Conservation (phyloP, 2,888 invertebrate species). For the Endotricha flammealis region DNA sequence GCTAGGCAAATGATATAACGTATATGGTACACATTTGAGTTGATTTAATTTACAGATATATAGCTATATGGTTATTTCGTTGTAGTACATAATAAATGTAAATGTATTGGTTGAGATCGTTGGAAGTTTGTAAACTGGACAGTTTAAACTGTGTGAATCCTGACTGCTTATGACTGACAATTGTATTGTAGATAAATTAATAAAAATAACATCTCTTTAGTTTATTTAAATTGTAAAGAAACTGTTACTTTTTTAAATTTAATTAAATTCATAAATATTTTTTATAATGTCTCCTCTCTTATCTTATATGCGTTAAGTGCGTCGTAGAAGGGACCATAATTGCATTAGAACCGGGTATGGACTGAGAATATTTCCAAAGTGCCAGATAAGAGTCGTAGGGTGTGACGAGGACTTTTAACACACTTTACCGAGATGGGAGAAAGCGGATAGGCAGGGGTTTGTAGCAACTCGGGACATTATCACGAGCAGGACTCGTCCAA, state of each 20-base stretch:
- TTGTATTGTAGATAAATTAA: background rate
- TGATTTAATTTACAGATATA: slow-evolving; percentile 44
- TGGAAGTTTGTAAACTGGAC: slow-evolving; percentile 16
- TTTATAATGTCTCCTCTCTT: background rate
- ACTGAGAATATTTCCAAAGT: background rate
- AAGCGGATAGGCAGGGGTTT: slow-evolving; percentile 7
- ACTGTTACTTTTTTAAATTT: too few relatives aligned
- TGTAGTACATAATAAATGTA: slow-evolving; percentile 37
- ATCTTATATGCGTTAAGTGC: background rate
- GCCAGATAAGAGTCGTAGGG: background rate
- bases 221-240: too few relatives aligned
- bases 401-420: background rate
- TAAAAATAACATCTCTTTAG: too few relatives aligned
- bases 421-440: background rate
- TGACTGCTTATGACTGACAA: background rate
- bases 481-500: slow-evolving; percentile 31
- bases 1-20: slow-evolving; percentile 73
- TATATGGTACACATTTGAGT: slow-evolving; percentile 52
- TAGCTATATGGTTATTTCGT: slow-evolving; percentile 33
- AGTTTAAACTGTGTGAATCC: slow-evolving; percentile 11
- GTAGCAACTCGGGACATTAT: slow-evolving; percentile 38
- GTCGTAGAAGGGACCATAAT: background rate
- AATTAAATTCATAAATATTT: background rate
- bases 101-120: slow-evolving; percentile 30
- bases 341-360: background rate